These are phyloP conservation scores for Sinocyclocheilus maitianheensis DNA, from an alignment of 2,113 vertebrate genomes.

Conservation along the genomic window DNA sequence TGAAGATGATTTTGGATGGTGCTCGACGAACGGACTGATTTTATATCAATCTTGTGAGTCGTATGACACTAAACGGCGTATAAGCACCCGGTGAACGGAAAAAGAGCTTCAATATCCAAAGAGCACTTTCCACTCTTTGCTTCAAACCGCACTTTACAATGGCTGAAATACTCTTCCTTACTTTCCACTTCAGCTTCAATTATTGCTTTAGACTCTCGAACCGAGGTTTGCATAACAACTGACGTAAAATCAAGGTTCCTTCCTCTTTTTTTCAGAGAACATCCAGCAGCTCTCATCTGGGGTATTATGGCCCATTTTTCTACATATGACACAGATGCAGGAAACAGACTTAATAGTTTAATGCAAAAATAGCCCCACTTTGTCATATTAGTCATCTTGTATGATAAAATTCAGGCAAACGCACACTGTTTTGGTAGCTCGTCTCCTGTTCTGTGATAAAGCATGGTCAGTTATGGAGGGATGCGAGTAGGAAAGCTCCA, in stretches of 20 bases:
- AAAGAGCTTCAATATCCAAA: background rate
- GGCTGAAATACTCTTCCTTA: background rate
- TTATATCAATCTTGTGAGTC: background rate
- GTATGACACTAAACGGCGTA: background rate
- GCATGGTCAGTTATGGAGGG: background rate
- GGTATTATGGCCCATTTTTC: constrained; percentile 67
- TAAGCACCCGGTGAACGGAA: background rate
- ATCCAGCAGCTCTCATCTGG: constrained; percentile 60
- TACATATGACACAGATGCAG: constrained; percentile 62
- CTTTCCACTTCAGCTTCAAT: constrained; percentile 12
- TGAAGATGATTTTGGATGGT: background rate
- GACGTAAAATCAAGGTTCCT: background rate
- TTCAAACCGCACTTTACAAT: constrained; percentile 8
- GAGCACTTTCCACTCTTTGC: background rate
- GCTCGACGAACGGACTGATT: background rate
- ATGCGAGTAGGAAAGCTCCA: background rate
- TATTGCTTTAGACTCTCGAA: constrained; percentile 21
- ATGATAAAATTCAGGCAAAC: constrained; percentile 46
- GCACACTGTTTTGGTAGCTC: constrained; percentile 23
- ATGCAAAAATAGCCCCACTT: constrained; percentile 56
- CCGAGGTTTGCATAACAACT: background rate
- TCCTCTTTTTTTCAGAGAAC: constrained; percentile 36
- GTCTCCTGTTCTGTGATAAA: constrained; percentile 41
- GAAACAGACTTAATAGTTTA: constrained; percentile 56
- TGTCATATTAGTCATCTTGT: constrained; percentile 53